Base-by-base conservation (phyloP, 2,113 vertebrate genomes). In the Microtus montanus region DNA sequence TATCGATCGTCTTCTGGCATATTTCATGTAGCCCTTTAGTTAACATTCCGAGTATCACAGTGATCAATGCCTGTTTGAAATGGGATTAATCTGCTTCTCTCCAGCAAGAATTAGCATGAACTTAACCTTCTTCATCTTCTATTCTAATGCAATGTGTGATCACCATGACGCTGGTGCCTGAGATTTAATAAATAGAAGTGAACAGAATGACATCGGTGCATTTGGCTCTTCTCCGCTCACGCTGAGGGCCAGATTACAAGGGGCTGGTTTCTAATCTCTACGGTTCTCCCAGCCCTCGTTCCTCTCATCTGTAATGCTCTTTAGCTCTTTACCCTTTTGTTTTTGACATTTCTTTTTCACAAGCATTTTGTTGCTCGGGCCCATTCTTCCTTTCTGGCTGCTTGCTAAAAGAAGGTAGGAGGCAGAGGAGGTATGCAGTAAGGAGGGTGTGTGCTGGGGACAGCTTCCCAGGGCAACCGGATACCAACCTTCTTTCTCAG, bases 51-150 rank as follows among this genome's bases (percentile, higher is more conserved):
- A 92, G 90, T 80, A 86, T 83, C 86, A 74, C 68, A 38, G 82
- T 96, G 96, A 97, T 97, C 52, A 75, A 94, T 95, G 94, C 74
- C 92, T 87, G 70, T 85, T 97, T 95, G 95, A 92, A 96, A 95
- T 80, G 78, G 75, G 92, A 94, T 96, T 97, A 94, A 93, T 92
- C 90, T 92, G 86, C 73, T 92, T 79, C 75, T 94, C 79, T 83
- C 58, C 63, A 80, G 83, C 63, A 84, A 93, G 92, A 95, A 96
- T 95, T 89, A 96, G 28, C 70, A 84, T 61, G 89, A 96, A 89
- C 35, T 71, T 75, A 61, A 28, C 78, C 70, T 71, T 89, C 82
- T 89, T 92, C n/a, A n/a, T 84, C 86, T 70, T 94, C 87, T 20
- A 1, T 96, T 94, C 85, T 83, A 54, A 77, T 73, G 44, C 38